Evolutionary conservation across 2,113 vertebrate genomes (phyloP).

Genomic region (Prinia subflava): DNA sequence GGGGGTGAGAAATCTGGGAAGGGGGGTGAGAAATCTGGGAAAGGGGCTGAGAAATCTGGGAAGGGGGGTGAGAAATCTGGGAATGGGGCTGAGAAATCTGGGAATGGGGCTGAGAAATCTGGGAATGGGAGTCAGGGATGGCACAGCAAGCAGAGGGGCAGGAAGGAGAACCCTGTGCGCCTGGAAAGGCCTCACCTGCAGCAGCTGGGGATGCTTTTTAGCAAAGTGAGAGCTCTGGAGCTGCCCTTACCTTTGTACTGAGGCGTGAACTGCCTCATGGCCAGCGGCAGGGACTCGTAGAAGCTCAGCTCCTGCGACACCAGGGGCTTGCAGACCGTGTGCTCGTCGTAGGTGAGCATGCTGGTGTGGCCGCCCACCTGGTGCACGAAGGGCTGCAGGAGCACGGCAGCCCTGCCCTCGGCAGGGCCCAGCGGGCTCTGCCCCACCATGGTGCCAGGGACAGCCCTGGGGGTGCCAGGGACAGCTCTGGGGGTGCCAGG

Average conservation of each 20-base stretch:
- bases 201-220: background rate
- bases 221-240: background rate
- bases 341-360: slow-evolving; percentile 72
- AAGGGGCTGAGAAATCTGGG: no score
- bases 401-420: slow-evolving; percentile 1
- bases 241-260: slow-evolving; percentile 75
- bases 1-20: background rate
- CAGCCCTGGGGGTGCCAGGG: accelerated
- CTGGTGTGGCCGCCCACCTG: slow-evolving; percentile 79
- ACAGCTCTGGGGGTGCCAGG: no score
- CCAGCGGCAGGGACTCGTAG: slow-evolving; percentile 74
- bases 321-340: slow-evolving; percentile 78
- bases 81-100: background rate
- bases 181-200: background rate
- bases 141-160: background rate
- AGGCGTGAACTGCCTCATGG: slow-evolving; percentile 75
- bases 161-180: background rate
- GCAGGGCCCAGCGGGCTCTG: slow-evolving; percentile 13
- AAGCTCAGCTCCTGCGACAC: slow-evolving; percentile 72
- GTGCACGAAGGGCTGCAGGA: slow-evolving; percentile 76
- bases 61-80: background rate
- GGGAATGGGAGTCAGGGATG: background rate
- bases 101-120: background rate
- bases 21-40: no score
- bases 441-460: slow-evolving; percentile 62